Evolutionary conservation across 2,797 vertebrate species (phyloP), one percentile per base, ranked within the genome.

Genomic region (Orestias chungarensis): DNA sequence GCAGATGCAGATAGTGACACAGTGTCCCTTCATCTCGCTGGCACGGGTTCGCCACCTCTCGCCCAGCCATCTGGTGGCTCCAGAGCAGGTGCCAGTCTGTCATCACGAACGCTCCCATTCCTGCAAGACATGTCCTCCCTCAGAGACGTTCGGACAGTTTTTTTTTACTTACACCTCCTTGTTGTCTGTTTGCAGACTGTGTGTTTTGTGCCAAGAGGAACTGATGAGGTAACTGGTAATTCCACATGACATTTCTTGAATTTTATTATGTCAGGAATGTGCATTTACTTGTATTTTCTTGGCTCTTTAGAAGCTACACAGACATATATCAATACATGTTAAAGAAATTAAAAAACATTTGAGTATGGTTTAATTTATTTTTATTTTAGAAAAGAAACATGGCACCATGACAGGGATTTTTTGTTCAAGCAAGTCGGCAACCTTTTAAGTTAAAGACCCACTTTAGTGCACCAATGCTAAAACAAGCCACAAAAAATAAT

Each of bases 41-140:
- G 86, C 88, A 79, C 3, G 2, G 61, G 67, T 44, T 6, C 7
- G 12, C 59, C 23, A 42, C 35, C 35, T 76, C 76, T 73, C 10
- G 76, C 91, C 90, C 29, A 64, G 82, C 93, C 94, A 95, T 95
- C 93, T 95, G 94, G 81, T 80, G 77, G 81, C 76, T 86, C 75
- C 2, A 67, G 74, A 89, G 88, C 85, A 89, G 86, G 86, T 93
- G 93, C 90, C 93, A 93, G 86, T 93, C 88, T 90, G 83, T 86
- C 86, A 71, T 84, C 76, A 55, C 64, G 43, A 82, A 71, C 66
- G 44, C 65, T 71, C 40, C 33, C 71, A 76, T 47, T 77, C 73
- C 55, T 81, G 70, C 59, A 73, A 83, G 78, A 85, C 73, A 62
- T 15, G 66, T 66, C 65, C 69, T 69, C 86, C 90, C 73, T 10